Evolutionary conservation across 2,797 vertebrate genomes (phyloP).

Genomic region (Nannoperca obscura): DNA sequence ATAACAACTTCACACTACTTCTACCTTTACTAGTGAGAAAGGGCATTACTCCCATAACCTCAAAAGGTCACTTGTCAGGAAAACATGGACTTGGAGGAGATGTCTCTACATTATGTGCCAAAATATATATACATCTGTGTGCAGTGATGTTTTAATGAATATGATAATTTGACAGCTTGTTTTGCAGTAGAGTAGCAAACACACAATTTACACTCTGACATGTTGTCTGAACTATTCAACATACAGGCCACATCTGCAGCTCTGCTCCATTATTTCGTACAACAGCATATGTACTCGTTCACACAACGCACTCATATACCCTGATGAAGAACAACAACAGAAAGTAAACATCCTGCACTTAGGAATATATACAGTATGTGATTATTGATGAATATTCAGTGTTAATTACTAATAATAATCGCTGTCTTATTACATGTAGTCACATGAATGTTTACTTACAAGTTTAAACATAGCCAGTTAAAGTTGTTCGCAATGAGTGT

Average conservation of each 20-base stretch:
- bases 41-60: neutral
- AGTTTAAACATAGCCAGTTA: neutral
- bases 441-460: neutral
- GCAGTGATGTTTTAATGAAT: neutral
- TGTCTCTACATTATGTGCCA: neutral
- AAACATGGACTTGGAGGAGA: neutral
- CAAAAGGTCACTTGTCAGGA: constrained; percentile 29
- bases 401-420: constrained; percentile 34
- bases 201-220: neutral
- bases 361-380: no score
- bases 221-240: constrained; percentile 6
- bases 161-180: neutral
- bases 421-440: neutral
- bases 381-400: constrained; percentile 14
- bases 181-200: neutral
- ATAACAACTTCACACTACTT: neutral
- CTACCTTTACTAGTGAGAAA: neutral
- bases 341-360: neutral
- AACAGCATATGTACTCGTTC: neutral
- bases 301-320: constrained; percentile 1
- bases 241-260: constrained; percentile 16
- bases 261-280: neutral
- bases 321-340: constrained; percentile 18
- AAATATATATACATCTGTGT: neutral
- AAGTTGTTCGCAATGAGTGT: neutral